phyloP scores from a whole-genome alignment of 2,888 invertebrate genomes.

The Scaptomyza parva region DNA sequence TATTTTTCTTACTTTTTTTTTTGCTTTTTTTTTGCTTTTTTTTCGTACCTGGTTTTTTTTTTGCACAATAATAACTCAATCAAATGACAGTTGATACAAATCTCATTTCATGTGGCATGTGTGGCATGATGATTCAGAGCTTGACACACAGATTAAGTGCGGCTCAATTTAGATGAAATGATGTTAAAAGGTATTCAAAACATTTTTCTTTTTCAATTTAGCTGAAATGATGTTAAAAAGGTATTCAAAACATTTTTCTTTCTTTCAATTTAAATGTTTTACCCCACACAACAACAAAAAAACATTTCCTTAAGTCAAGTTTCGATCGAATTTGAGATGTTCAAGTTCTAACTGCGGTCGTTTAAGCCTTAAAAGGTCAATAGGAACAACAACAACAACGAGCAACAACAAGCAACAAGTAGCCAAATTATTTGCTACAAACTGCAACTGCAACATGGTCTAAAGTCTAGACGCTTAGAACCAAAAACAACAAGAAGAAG shows the following conservation, averaged over 20 bases:
- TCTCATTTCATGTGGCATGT: not conserved
- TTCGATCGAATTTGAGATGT: not conserved
- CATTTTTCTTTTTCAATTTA: no score
- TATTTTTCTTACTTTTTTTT: conserved; percentile 2
- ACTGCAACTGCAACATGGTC: conserved; percentile 17
- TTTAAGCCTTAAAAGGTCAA: conserved; percentile 31
- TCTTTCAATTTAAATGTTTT: no score
- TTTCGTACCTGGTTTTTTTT: conserved; percentile 1
- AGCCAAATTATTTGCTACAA: conserved; percentile 13
- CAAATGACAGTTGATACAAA: conserved; percentile 14
- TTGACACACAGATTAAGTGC: not conserved
- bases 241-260: no score
- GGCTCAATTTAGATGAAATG: not conserved
- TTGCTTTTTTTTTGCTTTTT: not conserved
- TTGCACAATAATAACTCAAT: conserved; percentile 39
- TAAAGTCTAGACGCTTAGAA: not conserved
- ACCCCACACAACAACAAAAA: no score
- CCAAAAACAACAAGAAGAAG: not conserved
- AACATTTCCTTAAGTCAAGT: no score
- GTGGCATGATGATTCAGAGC: conserved; percentile 4
- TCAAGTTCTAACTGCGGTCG: conserved; percentile 10
- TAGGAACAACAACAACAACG: not conserved
- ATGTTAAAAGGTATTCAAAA: no score
- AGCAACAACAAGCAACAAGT: no score
- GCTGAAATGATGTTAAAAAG: no score